Evolutionary conservation across 2,797 vertebrate species (phyloP).

Genomic region (Tamandua tetradactyla): DNA sequence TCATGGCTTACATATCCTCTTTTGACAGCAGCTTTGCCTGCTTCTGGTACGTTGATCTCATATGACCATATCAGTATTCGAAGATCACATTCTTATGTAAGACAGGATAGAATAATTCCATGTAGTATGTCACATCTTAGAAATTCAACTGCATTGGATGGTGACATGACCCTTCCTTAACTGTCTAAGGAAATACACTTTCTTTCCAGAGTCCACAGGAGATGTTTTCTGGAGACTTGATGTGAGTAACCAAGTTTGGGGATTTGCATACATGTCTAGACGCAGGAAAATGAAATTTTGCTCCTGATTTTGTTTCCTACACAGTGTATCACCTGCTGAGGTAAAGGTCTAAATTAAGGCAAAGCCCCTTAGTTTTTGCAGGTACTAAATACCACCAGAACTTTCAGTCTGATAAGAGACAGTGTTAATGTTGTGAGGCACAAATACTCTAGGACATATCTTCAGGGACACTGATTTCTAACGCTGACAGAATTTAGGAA

Average conservation of each 20-base stretch:
- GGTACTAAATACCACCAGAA: background rate
- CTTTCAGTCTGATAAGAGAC: background rate
- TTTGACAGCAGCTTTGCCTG: background rate
- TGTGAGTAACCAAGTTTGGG: background rate
- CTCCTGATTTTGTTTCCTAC: background rate
- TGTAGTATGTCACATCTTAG: background rate
- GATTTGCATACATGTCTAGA: background rate
- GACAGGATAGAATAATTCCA: background rate
- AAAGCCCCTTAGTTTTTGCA: slow-evolving; percentile 21
- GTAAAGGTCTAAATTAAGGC: background rate
- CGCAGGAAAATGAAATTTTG: background rate
- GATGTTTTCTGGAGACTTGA: background rate
- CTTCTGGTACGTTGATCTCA: background rate
- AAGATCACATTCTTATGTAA: background rate
- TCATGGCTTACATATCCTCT: background rate
- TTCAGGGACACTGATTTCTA: background rate
- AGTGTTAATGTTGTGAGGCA: background rate
- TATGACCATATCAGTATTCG: background rate
- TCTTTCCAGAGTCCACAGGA: background rate
- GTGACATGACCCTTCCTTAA: background rate
- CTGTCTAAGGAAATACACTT: background rate
- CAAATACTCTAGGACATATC: background rate
- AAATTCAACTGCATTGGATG: background rate
- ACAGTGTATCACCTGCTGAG: background rate
- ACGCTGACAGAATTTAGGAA: background rate